A percentile compares a stretch with the other conserved stretches of the same genome.
These are phyloP conservation scores for Globodera ellingtonae DNA, from an alignment of 1,140 invertebrate species.

Conservation along the genomic window DNA sequence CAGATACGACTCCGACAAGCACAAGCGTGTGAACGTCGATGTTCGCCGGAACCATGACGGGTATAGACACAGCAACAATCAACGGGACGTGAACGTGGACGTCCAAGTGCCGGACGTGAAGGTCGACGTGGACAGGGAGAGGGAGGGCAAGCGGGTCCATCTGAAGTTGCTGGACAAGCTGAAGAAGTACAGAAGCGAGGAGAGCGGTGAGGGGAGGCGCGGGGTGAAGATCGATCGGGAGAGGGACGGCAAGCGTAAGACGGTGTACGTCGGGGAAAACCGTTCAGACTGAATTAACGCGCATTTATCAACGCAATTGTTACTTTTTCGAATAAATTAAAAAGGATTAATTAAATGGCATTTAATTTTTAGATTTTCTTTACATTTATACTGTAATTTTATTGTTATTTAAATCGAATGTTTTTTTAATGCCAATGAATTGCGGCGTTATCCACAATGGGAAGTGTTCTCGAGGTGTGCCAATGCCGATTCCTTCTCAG, in stretches of 20 bases:
- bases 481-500: slow-evolving; percentile 27
- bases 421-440: too few relatives aligned
- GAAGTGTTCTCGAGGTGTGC: slow-evolving; percentile 30
- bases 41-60: too few relatives aligned
- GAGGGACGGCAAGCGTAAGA: neutral
- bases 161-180: neutral
- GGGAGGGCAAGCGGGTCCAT: neutral
- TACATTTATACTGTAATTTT: too few relatives aligned
- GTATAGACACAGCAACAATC: neutral
- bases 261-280: neutral
- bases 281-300: too few relatives aligned
- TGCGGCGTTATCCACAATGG: slow-evolving; percentile 26
- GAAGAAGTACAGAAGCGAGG: neutral
- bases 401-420: too few relatives aligned
- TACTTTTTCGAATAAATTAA: too few relatives aligned
- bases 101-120: neutral
- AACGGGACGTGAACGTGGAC: neutral
- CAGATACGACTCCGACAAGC: neutral
- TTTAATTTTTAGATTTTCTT: too few relatives aligned
- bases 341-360: too few relatives aligned
- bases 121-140: neutral
- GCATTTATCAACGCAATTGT: too few relatives aligned
- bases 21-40: too few relatives aligned
- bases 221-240: neutral
- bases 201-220: neutral